These are phyloP conservation scores for Coenonympha arcania DNA, from an alignment of 2,888 invertebrate genomes.

Conservation along the genomic window DNA sequence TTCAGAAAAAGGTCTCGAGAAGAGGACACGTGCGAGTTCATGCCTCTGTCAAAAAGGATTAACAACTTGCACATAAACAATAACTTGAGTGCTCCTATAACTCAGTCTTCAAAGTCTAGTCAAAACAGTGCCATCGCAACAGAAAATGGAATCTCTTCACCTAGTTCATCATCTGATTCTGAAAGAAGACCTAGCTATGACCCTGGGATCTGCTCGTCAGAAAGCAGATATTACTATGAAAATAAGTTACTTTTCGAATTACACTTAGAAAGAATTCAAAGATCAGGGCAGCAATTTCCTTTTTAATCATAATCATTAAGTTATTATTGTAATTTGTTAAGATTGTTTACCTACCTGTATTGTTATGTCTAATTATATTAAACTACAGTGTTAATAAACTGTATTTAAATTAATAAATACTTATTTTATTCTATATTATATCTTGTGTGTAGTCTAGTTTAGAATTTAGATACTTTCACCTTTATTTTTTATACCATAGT, in stretches of 20 bases:
- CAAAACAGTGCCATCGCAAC: constrained; percentile 46
- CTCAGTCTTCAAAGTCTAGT: constrained; percentile 47
- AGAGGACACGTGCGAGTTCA: constrained; percentile 85
- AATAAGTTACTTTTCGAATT: constrained; percentile 90
- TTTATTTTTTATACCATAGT: too few species aligned
- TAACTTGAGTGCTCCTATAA: constrained; percentile 46
- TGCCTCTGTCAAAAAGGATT: constrained; percentile 91
- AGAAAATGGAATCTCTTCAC: constrained; percentile 52
- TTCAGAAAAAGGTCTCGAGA: constrained; percentile 84
- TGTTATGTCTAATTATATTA: constrained; percentile 41
- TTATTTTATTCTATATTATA: too few species aligned
- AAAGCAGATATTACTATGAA: constrained; percentile 90
- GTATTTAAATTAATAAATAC: constrained; percentile 1
- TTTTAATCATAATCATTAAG: constrained; percentile 46
- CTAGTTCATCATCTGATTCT: constrained; percentile 49
- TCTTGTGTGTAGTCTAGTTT: too few species aligned
- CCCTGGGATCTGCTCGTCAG: constrained; percentile 82
- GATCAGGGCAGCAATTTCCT: constrained; percentile 72
- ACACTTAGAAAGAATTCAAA: constrained; percentile 84
- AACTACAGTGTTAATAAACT: constrained; percentile 28
- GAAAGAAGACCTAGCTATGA: constrained; percentile 75
- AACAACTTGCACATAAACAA: constrained; percentile 89
- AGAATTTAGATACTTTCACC: too few species aligned
- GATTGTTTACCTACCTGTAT: constrained; percentile 43
- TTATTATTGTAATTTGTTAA: constrained; percentile 32